Conservation (phyloP, 1,140 invertebrate species). For the Proctacanthus coquilletti region DNA sequence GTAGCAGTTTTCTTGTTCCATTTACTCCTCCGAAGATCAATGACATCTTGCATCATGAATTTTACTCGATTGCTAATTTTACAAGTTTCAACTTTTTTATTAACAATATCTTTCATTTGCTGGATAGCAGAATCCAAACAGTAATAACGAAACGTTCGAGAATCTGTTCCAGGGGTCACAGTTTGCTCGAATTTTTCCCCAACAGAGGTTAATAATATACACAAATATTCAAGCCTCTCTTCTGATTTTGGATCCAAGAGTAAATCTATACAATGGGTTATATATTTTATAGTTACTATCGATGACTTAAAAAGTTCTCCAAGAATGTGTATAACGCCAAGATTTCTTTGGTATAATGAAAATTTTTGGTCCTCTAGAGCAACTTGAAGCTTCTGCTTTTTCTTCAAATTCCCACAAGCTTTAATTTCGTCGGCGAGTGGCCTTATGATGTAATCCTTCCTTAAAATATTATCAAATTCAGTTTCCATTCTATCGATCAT, state of each 20-base stretch:
- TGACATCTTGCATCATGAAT: conserved; percentile 71
- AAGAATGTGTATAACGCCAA: conserved; percentile 71
- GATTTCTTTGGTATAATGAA: conserved; percentile 59
- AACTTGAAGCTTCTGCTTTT: conserved; percentile 53
- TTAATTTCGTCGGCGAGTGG: conserved; percentile 33
- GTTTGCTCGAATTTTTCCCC: too few relatives aligned
- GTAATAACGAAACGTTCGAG: conserved; percentile 24
- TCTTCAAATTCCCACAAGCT: conserved; percentile 40
- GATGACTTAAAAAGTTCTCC: conserved; percentile 83
- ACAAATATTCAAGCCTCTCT: conserved; percentile 88
- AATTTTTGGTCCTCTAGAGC: conserved; percentile 59
- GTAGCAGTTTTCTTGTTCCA: too few relatives aligned
- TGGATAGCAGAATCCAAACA: too few relatives aligned
- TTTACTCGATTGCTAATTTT: conserved; percentile 24
- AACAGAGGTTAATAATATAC: conserved; percentile 81
- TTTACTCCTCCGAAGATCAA: conserved; percentile 63
- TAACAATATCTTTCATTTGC: too few relatives aligned
- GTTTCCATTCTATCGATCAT: too few relatives aligned
- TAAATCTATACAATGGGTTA: conserved; percentile 69
- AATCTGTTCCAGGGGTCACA: too few relatives aligned
- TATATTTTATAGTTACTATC: conserved; percentile 78
- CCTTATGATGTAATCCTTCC: too few relatives aligned
- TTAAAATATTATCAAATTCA: too few relatives aligned
- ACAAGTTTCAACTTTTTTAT: too few relatives aligned
- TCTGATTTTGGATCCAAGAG: conserved; percentile 64